phyloP scores from a whole-genome alignment of 2,888 invertebrate genomes.

The Drosophila tripunctata region DNA sequence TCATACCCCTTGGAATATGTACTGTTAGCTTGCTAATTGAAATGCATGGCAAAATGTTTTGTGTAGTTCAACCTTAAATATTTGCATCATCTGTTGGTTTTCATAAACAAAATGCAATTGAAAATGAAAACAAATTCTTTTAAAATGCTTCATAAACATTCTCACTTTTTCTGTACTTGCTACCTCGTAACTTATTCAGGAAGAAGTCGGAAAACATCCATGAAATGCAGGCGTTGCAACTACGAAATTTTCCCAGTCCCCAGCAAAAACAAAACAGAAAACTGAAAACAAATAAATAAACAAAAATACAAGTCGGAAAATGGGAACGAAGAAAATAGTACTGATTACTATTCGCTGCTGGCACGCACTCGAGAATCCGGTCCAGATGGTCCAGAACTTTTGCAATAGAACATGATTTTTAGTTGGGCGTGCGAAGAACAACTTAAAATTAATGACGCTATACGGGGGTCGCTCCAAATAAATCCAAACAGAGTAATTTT shows the following conservation, averaged over 20 bases:
- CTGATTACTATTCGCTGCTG: constrained; percentile 33
- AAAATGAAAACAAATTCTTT: constrained; percentile 28
- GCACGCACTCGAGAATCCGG: constrained; percentile 44
- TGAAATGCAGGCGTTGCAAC: constrained; percentile 74
- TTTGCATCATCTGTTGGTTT: constrained; percentile 36
- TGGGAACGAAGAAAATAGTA: constrained; percentile 7
- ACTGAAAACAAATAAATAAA: constrained; percentile 1
- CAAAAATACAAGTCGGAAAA: constrained; percentile 23
- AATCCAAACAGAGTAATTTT: constrained; percentile 29
- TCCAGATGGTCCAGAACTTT: constrained; percentile 59
- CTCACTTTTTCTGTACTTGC: constrained; percentile 10
- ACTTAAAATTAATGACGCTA: constrained; percentile 57
- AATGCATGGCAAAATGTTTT: constrained; percentile 15
- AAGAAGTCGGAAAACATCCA: constrained; percentile 43
- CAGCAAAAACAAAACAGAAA: constrained; percentile 20
- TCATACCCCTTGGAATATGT: no score
- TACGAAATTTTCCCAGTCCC: constrained; percentile 19
- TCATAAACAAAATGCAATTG: constrained; percentile 28
- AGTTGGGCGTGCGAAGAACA: constrained; percentile 28
- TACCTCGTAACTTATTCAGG: constrained; percentile 22
- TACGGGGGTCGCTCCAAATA: constrained; percentile 8
- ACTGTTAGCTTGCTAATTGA: no score
- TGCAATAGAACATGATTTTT: constrained; percentile 33
- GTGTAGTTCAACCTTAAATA: constrained; percentile 13
- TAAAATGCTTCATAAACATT: constrained; percentile 59